Evolutionary conservation across 2,797 vertebrate genomes (phyloP).

Genomic region (Stomatorhinus walkeri): DNA sequence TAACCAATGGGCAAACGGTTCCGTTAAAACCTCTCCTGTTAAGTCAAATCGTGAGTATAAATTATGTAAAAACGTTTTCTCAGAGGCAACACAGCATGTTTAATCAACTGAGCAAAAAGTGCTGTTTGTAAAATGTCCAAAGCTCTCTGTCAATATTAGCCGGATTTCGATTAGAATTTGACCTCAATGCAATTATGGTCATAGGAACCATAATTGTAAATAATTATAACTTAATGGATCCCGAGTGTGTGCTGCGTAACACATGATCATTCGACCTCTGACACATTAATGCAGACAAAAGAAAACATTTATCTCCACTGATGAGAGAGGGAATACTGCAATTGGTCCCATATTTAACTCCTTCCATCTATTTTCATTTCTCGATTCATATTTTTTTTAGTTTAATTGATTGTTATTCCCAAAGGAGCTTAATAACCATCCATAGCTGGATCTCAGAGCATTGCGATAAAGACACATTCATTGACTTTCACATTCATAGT

Average conservation of each 20-base stretch:
- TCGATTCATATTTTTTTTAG: not conserved
- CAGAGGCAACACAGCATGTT: not conserved
- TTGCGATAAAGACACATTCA: not conserved
- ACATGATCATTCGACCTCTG: slow-evolving; percentile 7
- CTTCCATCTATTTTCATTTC: not conserved
- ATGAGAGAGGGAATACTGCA: not conserved
- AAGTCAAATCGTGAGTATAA: not conserved
- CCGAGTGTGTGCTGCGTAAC: not conserved
- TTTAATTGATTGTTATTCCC: not conserved
- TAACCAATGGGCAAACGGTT: not conserved
- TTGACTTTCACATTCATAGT: not conserved
- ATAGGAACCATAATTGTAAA: slow-evolving; percentile 11
- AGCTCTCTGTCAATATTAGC: slow-evolving; percentile 9
- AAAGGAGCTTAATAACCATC: not conserved
- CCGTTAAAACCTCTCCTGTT: not conserved
- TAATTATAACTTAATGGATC: slow-evolving; percentile 23
- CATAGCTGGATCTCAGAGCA: not conserved
- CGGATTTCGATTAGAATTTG: slow-evolving; percentile 21
- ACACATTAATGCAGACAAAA: slow-evolving; percentile 2
- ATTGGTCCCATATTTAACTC: not conserved
- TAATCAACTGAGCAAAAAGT: not conserved
- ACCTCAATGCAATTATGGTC: slow-evolving; percentile 8
- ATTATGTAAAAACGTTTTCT: not conserved
- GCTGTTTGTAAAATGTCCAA: not conserved
- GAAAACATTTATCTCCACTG: slow-evolving; percentile 10